Conservation (phyloP, 2,888 invertebrate species). For the Fragum whitleyi region DNA sequence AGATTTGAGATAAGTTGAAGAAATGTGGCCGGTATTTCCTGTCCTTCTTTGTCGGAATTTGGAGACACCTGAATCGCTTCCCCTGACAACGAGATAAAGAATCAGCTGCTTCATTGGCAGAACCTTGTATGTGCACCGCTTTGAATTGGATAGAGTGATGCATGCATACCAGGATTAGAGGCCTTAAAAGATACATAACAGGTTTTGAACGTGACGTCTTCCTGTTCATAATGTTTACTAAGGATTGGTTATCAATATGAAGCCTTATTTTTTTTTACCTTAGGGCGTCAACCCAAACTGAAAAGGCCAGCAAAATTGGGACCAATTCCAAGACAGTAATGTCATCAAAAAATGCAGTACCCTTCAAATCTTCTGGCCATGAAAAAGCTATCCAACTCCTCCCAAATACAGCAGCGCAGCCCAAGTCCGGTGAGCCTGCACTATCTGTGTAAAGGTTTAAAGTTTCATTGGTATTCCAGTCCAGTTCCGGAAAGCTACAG, state of each 20-base stretch:
- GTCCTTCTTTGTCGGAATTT: not conserved
- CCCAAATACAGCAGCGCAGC: not conserved
- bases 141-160: constrained; percentile 3
- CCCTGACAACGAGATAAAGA: constrained; percentile 27
- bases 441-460: not conserved
- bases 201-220: constrained; percentile 18
- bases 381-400: not conserved
- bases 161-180: constrained; percentile 10
- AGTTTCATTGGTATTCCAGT: not conserved
- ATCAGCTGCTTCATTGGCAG: constrained; percentile 10
- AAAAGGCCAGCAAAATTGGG: not conserved
- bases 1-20: too few relatives aligned
- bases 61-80: constrained; percentile 1
- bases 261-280: constrained; percentile 6
- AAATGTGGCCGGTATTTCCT: not conserved
- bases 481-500: not conserved
- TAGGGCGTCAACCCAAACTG: not conserved
- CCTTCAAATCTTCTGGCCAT: not conserved
- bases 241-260: constrained; percentile 27
- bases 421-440: not conserved
- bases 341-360: not conserved
- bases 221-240: constrained; percentile 28
- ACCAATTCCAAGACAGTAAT: constrained; percentile 14
- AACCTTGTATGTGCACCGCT: constrained; percentile 21
- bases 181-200: constrained; percentile 25